Conservation (phyloP, 2,113 vertebrate genomes). For the Furnarius figulus region DNA sequence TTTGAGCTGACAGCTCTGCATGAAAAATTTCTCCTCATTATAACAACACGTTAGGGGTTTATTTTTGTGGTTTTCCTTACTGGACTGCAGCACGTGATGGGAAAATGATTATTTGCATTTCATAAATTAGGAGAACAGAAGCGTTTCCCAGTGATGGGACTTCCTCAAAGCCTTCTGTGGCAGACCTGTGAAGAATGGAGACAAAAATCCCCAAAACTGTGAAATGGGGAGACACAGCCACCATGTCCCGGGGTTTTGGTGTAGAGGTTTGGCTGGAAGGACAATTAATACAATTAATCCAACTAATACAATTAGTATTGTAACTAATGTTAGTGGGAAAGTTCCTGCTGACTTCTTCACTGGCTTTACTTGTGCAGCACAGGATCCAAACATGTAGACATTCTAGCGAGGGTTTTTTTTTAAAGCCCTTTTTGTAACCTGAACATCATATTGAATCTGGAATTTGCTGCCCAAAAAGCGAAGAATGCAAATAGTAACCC, state of each 20-base stretch:
- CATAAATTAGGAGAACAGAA: not conserved
- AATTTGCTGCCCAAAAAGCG: not conserved
- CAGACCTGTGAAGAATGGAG: not conserved
- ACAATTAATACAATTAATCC: too few relatives aligned
- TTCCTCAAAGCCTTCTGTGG: not conserved
- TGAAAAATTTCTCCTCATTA: not conserved
- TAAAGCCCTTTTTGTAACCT: not conserved
- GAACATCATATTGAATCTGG: not conserved
- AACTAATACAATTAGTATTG: too few relatives aligned
- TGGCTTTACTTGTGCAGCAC: not conserved
- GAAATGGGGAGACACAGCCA: not conserved
- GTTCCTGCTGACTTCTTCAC: not conserved
- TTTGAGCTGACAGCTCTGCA: not conserved
- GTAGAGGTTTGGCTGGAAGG: not conserved
- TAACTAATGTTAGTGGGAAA: not conserved
- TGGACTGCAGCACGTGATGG: not conserved
- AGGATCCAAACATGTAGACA: not conserved
- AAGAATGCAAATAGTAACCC: not conserved
- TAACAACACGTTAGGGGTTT: not conserved
- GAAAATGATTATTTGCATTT: not conserved
- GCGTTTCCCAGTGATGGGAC: not conserved
- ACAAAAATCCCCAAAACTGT: not conserved
- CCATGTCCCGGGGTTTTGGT: fast-evolving
- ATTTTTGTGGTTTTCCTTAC: not conserved
- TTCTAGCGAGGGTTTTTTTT: not conserved